phyloP scores from a whole-genome alignment of 2,888 invertebrate species.

The Muschampia plurimacula region DNA sequence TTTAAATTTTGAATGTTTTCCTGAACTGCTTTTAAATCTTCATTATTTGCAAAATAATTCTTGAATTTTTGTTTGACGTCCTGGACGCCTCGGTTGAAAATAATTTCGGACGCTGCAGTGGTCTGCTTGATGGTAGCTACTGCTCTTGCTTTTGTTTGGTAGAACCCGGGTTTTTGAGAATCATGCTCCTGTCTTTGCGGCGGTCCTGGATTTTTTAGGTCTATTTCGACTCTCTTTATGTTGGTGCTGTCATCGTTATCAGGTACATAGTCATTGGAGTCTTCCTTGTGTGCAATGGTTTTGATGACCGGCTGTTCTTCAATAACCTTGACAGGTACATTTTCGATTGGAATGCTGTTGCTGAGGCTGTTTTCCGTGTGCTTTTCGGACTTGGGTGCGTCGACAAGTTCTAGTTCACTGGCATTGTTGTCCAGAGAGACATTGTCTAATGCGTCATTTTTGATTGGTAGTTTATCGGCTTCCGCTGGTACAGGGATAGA shows the following conservation, averaged over 20 bases:
- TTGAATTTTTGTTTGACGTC: conserved; percentile 63
- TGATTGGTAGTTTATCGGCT: conserved; percentile 50
- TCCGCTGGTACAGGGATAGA: conserved; percentile 55
- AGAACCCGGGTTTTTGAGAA: conserved; percentile 70
- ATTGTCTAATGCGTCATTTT: conserved; percentile 53
- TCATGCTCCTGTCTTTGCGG: conserved; percentile 78
- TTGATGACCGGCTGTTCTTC: conserved; percentile 58
- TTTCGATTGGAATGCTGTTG: conserved; percentile 45
- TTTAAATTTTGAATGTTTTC: conserved; percentile 62
- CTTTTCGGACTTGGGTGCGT: conserved; percentile 56
- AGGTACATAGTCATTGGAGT: conserved; percentile 52
- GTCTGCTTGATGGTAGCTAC: conserved; percentile 59
- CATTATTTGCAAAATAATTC: conserved; percentile 58
- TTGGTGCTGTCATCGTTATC: conserved; percentile 49
- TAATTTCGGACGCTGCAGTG: conserved; percentile 59
- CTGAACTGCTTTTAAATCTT: conserved; percentile 60
- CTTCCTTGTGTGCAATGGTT: conserved; percentile 48
- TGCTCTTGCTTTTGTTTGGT: conserved; percentile 56
- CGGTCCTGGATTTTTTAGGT: conserved; percentile 69
- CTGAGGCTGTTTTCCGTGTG: conserved; percentile 64
- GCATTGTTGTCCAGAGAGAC: conserved; percentile 53
- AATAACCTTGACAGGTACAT: conserved; percentile 70
- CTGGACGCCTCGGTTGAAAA: conserved; percentile 57
- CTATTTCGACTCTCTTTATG: conserved; percentile 62
- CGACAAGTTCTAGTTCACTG: conserved; percentile 58